Base-by-base conservation (phyloP, 2,888 invertebrate genomes). In the Gibbula magus region DNA sequence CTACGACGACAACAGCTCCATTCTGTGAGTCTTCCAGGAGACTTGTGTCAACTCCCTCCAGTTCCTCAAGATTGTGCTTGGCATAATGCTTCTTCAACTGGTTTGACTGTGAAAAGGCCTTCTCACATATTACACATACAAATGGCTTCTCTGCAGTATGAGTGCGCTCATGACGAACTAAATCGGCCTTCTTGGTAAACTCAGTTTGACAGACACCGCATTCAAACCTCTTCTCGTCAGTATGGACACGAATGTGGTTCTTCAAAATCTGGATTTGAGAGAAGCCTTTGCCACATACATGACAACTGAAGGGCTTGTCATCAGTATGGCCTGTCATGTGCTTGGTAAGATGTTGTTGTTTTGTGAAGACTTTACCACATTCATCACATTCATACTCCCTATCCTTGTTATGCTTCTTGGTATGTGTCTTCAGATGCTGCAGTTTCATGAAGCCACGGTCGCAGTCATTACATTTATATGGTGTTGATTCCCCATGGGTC, bases 1-100 rank as follows among this genome's bases (percentile, higher is more conserved):
- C 32, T 20, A 39, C 70, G 0, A 70, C 70, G 8, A 70, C 70
- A 16, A 70, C 70, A 18, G 70, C 70, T 32, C 70, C 70, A 20
- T 70, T 70, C 39, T 70, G 35, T 35, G 70, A 70, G 39, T 70
- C 70, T 70, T 70, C 70, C 70, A 70, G 39, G 32, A 70, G 70
- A 25, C 32, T 35, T 1, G 70, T 70, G 70, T 70, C 70, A 16
- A 70, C 70, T n/a, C 70, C 70, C 20, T 70, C 70, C 39, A 70
- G n/a, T 35, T 70, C 70, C 70, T 32, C 70, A 10, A 70, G 70
- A n/a, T 70, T 39, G 35, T 70, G 70, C 39, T 70, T 70, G 20
- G 70, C 35, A 35, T 70, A 70, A 70, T 70, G 70, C 25, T 70
- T 70, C 70, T 70, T 70, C 32, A 70, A 39, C 13, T 70, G 70